Percentiles rank a stretch among this genome's conserved stretches.
Conservation (phyloP, 1,140 invertebrate genomes). For the Neodiprion lecontei region DNA sequence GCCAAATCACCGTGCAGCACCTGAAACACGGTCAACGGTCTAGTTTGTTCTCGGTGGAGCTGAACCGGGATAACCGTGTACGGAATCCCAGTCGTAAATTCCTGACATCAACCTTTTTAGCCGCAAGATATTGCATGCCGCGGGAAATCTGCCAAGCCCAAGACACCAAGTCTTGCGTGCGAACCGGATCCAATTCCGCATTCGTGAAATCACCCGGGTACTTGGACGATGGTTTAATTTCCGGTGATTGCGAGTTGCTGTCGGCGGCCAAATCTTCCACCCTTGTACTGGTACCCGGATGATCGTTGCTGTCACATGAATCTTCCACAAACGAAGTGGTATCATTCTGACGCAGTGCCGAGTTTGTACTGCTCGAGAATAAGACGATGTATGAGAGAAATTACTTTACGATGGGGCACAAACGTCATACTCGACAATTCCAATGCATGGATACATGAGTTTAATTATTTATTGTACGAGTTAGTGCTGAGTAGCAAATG, state of each 20-base stretch:
- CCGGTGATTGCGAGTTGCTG: constrained; percentile 60
- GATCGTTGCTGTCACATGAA: constrained; percentile 42
- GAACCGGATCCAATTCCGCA: constrained; percentile 70
- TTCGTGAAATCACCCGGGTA: constrained; percentile 74
- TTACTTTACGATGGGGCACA: too few relatives aligned
- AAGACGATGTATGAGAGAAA: too few relatives aligned
- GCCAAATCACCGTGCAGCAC: constrained; percentile 95
- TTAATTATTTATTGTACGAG: too few relatives aligned
- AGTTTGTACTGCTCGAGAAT: too few relatives aligned
- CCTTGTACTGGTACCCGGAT: constrained; percentile 39
- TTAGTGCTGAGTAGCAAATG: too few relatives aligned
- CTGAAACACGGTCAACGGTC: constrained; percentile 53
- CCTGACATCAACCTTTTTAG: constrained; percentile 71
- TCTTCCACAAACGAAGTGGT: constrained; percentile 51
- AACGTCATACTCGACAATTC: too few relatives aligned
- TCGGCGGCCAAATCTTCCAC: constrained; percentile 44
- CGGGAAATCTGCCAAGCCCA: constrained; percentile 94
- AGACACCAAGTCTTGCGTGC: constrained; percentile 84
- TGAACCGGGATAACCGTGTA: neutral
- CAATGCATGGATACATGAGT: too few relatives aligned
- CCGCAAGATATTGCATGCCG: constrained; percentile 95
- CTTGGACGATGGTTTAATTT: constrained; percentile 77
- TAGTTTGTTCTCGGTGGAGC: neutral
- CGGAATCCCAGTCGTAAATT: neutral
- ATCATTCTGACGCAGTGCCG: constrained; percentile 60